A percentile compares a stretch with the other conserved stretches of the same genome.
These are phyloP conservation scores for Archaeoteleia sp. DNA, from an alignment of 2,888 invertebrate genomes.

Conservation along the genomic window DNA sequence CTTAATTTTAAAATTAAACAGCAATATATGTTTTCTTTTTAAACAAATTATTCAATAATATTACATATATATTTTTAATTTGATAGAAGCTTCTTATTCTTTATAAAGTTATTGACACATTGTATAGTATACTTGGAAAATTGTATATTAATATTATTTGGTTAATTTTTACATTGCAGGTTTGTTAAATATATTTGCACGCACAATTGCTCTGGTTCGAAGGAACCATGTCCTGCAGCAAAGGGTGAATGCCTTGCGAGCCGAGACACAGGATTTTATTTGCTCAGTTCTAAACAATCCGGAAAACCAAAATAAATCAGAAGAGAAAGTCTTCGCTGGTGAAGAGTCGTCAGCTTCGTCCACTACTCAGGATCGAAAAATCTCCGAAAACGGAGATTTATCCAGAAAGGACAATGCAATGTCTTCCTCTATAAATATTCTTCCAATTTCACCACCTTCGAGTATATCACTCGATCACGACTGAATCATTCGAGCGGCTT, in stretches of 20 bases:
- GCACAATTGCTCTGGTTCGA: conserved; percentile 64
- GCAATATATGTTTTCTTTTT: too few relatives aligned
- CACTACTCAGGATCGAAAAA: conserved; percentile 21
- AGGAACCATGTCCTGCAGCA: conserved; percentile 66
- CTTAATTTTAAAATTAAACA: too few relatives aligned
- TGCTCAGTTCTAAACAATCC: conserved; percentile 62
- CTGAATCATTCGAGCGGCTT: conserved; percentile 3
- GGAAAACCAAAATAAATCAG: conserved; percentile 52
- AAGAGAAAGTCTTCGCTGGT: conserved; percentile 23
- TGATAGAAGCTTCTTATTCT: too few relatives aligned
- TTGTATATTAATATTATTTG: too few relatives aligned
- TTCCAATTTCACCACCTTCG: not conserved
- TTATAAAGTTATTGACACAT: too few relatives aligned
- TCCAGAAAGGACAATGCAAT: conserved; percentile 28
- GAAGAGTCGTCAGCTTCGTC: conserved; percentile 15
- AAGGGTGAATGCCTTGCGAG: conserved; percentile 62
- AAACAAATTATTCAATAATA: too few relatives aligned
- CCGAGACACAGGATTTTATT: conserved; percentile 63
- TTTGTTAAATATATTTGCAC: conserved; percentile 62
- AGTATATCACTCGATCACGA: not conserved
- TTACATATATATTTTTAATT: too few relatives aligned
- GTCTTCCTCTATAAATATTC: conserved; percentile 19
- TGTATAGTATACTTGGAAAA: too few relatives aligned
- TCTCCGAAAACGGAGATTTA: conserved; percentile 18
- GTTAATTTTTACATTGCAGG: conserved; percentile 49